phyloP scores from a whole-genome alignment of 2,888 invertebrate species.

The Lapara coniferarum region DNA sequence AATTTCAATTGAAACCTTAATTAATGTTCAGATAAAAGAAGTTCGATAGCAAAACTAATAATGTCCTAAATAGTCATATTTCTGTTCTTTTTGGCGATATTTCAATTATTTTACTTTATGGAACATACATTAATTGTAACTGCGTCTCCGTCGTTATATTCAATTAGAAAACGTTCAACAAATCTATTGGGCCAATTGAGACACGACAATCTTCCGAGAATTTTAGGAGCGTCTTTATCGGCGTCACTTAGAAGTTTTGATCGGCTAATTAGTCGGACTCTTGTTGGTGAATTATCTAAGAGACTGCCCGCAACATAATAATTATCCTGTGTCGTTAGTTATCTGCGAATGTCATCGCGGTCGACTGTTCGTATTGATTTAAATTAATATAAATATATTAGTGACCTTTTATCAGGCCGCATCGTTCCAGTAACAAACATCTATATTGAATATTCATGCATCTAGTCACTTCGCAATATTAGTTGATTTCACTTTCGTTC shows the following conservation, averaged over 20 bases:
- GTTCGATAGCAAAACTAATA: no score
- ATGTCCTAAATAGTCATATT: no score
- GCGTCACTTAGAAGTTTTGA: slow-evolving; percentile 1
- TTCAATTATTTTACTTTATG: no score
- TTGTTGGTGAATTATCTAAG: not conserved
- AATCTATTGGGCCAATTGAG: not conserved
- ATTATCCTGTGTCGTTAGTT: slow-evolving; percentile 4
- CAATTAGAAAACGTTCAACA: not conserved
- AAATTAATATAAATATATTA: slow-evolving; percentile 40
- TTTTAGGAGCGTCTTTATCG: not conserved
- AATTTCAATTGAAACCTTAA: no score
- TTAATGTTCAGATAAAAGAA: no score
- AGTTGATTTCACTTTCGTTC: slow-evolving; percentile 9
- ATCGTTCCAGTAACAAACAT: slow-evolving; percentile 5
- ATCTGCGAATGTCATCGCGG: slow-evolving; percentile 13
- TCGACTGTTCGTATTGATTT: slow-evolving; percentile 22
- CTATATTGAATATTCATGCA: slow-evolving; percentile 9
- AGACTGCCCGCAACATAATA: not conserved
- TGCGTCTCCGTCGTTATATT: not conserved
- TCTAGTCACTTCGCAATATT: not conserved
- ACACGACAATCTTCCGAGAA: not conserved
- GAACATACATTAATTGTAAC: not conserved
- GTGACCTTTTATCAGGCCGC: slow-evolving; percentile 27
- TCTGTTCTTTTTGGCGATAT: no score
- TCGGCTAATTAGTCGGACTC: not conserved